Percentiles rank a stretch among this genome's conserved stretches.
Conservation (phyloP, 2,797 vertebrate genomes). For the Lagocephalus sceleratus region DNA sequence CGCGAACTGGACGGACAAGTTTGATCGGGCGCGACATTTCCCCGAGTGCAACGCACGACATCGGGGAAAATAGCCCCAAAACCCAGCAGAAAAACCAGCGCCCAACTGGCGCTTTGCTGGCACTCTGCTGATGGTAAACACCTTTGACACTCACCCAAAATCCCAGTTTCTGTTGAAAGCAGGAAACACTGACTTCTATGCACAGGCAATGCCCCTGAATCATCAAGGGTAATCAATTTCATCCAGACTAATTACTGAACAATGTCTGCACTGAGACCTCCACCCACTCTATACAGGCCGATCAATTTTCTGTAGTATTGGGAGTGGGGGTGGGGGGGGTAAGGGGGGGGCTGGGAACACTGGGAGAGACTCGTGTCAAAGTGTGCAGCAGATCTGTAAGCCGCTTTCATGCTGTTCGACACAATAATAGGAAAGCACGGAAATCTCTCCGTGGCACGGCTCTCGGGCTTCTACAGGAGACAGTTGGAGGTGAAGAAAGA, state of each 20-base stretch:
- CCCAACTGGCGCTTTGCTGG: slow-evolving; percentile 14
- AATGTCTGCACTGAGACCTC: slow-evolving; percentile 40
- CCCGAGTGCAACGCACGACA: no score
- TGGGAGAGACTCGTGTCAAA: background rate
- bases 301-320: slow-evolving; percentile 30
- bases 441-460: no score
- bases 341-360: background rate
- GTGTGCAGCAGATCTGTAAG: slow-evolving; percentile 3
- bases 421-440: no score
- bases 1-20: slow-evolving; percentile 19
- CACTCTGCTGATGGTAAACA: slow-evolving; percentile 22
- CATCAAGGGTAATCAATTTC: slow-evolving; percentile 59
- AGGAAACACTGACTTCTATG: slow-evolving; percentile 28
- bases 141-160: slow-evolving; percentile 27
- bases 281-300: slow-evolving; percentile 25
- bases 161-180: slow-evolving; percentile 39
- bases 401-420: background rate
- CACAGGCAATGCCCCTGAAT: slow-evolving; percentile 34
- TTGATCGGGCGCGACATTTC: background rate
- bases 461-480: no score
- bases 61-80: no score
- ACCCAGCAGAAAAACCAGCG: slow-evolving; percentile 10
- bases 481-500: no score
- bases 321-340: no score
- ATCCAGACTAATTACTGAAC: slow-evolving; percentile 63